A percentile compares a stretch with the other conserved stretches of the same genome.
Evolutionary conservation across 92 coral and sea anemone species (phyloP).

Genomic region (Heliopora coerulea): DNA sequence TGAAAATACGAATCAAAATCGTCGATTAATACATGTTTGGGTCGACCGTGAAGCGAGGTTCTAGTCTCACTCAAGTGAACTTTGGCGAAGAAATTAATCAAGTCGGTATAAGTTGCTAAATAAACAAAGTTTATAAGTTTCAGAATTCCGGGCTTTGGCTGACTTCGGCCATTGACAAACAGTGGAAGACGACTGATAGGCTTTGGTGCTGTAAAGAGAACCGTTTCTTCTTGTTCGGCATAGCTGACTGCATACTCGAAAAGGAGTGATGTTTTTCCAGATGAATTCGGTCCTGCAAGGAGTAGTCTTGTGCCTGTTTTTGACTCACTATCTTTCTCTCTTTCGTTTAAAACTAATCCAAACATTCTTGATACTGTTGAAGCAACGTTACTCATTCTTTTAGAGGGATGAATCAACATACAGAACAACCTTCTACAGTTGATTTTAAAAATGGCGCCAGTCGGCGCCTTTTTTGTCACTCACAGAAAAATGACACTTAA

Average conservation of each 20-base stretch:
- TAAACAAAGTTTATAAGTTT: constrained; percentile 76
- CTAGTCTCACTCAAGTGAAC: constrained; percentile 53
- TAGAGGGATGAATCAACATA: neutral
- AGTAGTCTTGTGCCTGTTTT: constrained; percentile 18
- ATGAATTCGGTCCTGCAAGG: constrained; percentile 61
- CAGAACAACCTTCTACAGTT: too few relatives aligned
- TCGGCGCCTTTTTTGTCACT: neutral
- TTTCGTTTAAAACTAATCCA: neutral
- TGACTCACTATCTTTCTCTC: neutral
- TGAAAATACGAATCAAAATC: constrained; percentile 62
- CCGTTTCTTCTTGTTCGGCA: constrained; percentile 78
- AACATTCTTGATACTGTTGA: neutral
- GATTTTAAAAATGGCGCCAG: neutral
- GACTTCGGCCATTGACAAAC: constrained; percentile 61
- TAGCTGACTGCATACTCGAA: constrained; percentile 79
- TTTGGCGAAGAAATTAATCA: constrained; percentile 66
- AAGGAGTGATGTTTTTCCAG: constrained; percentile 83
- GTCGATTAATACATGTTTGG: constrained; percentile 60
- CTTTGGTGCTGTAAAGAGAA: constrained; percentile 71
- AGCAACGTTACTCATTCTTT: neutral
- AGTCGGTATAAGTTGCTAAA: constrained; percentile 62
- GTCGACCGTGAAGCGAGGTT: constrained; percentile 32
- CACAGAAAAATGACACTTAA: too few relatives aligned
- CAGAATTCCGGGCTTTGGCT: constrained; percentile 59
- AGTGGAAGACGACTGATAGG: constrained; percentile 66